Evolutionary conservation across 2,888 invertebrate species (phyloP).

Genomic region (Orthosia gracilis): DNA sequence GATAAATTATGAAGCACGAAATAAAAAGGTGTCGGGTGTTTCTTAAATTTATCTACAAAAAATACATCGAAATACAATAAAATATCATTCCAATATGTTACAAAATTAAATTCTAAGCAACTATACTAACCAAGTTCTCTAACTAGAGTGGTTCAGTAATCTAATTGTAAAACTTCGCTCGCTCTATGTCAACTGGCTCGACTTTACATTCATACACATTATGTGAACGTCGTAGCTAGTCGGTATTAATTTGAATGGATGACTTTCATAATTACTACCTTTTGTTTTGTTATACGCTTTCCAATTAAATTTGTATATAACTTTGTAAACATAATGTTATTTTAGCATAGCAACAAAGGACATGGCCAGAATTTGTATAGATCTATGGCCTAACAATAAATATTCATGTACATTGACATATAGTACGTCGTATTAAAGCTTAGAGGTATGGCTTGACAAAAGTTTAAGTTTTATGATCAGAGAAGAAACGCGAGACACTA

Average conservation of each 20-base stretch:
- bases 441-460: too few species aligned
- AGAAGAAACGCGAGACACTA: too few species aligned
- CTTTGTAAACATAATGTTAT: background rate
- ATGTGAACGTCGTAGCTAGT: background rate
- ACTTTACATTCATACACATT: conserved; percentile 13
- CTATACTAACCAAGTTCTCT: conserved; percentile 1
- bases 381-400: too few species aligned
- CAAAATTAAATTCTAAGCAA: conserved; percentile 1
- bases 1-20: too few species aligned
- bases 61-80: too few species aligned
- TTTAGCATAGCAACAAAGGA: background rate
- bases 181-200: background rate
- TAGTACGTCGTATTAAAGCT: too few species aligned
- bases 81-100: background rate
- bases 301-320: background rate
- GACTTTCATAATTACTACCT: conserved; percentile 13
- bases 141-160: background rate
- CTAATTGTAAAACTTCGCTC: conserved; percentile 18
- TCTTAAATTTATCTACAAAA: too few species aligned
- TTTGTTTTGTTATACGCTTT: conserved; percentile 9
- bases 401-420: too few species aligned
- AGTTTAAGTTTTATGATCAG: too few species aligned
- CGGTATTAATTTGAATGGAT: conserved; percentile 3
- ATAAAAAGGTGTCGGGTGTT: too few species aligned
- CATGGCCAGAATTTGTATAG: too few species aligned